Evolutionary conservation across 1,140 invertebrate species (phyloP).

Genomic region (Drosophila pectinifera): DNA sequence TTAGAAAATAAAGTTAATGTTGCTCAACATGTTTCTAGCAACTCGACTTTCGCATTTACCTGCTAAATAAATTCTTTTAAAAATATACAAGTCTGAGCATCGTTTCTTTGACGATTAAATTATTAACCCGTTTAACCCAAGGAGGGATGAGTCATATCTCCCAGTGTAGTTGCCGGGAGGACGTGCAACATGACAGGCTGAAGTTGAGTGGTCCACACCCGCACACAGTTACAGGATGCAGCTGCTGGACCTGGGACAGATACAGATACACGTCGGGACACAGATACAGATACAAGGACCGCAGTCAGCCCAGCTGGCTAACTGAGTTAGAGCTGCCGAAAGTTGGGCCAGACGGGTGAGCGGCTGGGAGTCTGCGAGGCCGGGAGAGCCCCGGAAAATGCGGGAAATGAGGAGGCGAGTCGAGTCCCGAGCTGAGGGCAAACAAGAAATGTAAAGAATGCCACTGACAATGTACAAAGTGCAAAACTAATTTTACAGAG

Average conservation of each 20-base stretch:
- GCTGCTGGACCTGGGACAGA: constrained; percentile 21
- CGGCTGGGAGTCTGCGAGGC: too few species aligned
- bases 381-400: not conserved
- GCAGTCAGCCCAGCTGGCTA: constrained; percentile 38
- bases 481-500: constrained; percentile 84
- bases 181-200: constrained; percentile 77
- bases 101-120: not conserved
- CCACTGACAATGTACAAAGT: constrained; percentile 84
- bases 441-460: constrained; percentile 80
- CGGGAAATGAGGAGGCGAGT: constrained; percentile 3
- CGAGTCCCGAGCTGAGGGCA: constrained; percentile 34
- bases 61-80: too few species aligned
- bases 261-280: constrained; percentile 3
- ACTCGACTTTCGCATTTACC: too few species aligned
- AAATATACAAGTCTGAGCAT: not conserved
- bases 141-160: not conserved
- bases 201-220: constrained; percentile 63
- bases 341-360: constrained; percentile 1
- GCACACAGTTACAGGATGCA: constrained; percentile 19
- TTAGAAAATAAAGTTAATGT: too few species aligned
- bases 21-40: too few species aligned
- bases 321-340: constrained; percentile 57
- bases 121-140: too few species aligned
- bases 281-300: constrained; percentile 5
- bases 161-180: constrained; percentile 14